Evolutionary conservation across 2,113 vertebrate genomes (phyloP), one percentile per base, ranked within the genome.

Genomic region (Catharus fuscescens): DNA sequence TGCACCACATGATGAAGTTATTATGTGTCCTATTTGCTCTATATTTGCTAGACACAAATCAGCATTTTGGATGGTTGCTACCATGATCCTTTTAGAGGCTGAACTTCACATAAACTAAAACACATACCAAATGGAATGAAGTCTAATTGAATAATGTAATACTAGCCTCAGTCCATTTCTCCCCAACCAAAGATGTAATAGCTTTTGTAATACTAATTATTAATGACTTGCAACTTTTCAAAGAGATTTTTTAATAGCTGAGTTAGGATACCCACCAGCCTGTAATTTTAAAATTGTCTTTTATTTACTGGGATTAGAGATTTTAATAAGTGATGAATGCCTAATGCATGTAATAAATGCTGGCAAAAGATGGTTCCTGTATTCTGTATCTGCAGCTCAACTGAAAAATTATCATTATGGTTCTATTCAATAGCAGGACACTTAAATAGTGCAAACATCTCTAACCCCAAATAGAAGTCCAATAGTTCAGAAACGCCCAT

Each of bases 51-150:
- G 40, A 40, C 90, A 97, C 93, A 97, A 86, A 96, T 95, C 96
- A 95, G 95, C 86, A 96, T 97, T 96, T 96, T 89, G 95, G 92
- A 86, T 92, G 73, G 88, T 78, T 91, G 56, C 40, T 92, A 67
- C 82, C 79, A 86, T 71, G 90, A 97, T 88, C 91, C 44, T 92
- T 96, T 96, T 92, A 94, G 52, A 90, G 81, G 81, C 82, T 90
- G 66, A 88, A 94, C 52, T 95, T 48, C 74, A 96, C 93, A 96
- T 82, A 87, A 70, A 96, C 72, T 95, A 87, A 97, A 96, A 96
- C 57, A 90, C 57, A 91, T 15, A 93, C 28, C 54, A 74, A 96
- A 86, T 83, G 28, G 79, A 92, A 93, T 88, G 47, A 52, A 79
- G 94, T 71, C 52, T 96, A 95, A 95, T 71, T 92, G 85, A 94